These are phyloP conservation scores for Aphrophora alni DNA, from an alignment of 2,888 invertebrate genomes.

Conservation along the genomic window DNA sequence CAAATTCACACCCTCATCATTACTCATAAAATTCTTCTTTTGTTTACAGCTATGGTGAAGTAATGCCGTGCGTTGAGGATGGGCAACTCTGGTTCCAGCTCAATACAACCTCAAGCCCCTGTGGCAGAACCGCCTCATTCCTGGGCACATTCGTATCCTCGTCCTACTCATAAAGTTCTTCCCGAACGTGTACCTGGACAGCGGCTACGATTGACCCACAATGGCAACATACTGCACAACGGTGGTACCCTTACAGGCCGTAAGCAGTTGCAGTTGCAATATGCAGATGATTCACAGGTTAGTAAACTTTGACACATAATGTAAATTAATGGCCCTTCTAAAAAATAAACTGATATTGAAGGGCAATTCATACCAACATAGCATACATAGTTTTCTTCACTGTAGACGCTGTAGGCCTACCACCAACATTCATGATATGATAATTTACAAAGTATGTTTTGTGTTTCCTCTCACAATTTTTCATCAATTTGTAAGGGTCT, in stretches of 20 bases:
- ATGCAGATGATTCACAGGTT: neutral
- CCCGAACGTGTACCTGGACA: slow-evolving; percentile 72
- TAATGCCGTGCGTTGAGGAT: slow-evolving; percentile 35
- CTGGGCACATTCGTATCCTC: slow-evolving; percentile 50
- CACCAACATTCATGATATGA: too few relatives aligned
- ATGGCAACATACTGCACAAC: slow-evolving; percentile 81
- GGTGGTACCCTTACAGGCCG: slow-evolving; percentile 77
- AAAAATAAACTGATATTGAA: too few relatives aligned
- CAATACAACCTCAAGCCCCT: slow-evolving; percentile 13
- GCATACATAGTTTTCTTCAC: too few relatives aligned
- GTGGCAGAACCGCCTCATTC: slow-evolving; percentile 39
- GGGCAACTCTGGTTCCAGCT: slow-evolving; percentile 48
- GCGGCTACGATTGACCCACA: slow-evolving; percentile 77
- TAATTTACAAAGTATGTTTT: too few relatives aligned
- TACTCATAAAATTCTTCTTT: too few relatives aligned
- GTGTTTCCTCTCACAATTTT: too few relatives aligned
- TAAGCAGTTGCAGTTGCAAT: slow-evolving; percentile 2
- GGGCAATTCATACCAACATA: too few relatives aligned
- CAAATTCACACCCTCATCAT: too few relatives aligned
- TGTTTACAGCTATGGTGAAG: slow-evolving; percentile 27
- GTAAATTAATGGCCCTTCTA: too few relatives aligned
- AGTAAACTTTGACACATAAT: too few relatives aligned
- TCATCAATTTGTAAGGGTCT: too few relatives aligned
- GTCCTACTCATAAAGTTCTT: slow-evolving; percentile 60
- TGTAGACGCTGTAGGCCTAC: too few relatives aligned